Percentiles rank a stretch among this genome's conserved stretches.
Conservation (phyloP, 1,140 invertebrate species). For the Drosophila athabasca region DNA sequence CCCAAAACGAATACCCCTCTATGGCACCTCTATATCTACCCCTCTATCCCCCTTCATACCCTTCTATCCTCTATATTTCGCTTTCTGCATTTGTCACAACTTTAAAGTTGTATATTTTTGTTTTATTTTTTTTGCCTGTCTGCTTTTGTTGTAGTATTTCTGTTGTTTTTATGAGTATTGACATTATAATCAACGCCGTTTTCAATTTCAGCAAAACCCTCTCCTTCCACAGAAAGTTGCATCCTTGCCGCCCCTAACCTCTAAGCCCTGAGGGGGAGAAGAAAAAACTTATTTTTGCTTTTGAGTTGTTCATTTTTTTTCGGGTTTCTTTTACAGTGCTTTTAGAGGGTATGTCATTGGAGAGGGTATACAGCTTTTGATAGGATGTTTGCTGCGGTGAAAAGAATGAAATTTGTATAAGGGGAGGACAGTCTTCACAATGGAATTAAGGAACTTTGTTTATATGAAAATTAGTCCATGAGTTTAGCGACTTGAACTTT, state of each 20-base stretch:
- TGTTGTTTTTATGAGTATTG: constrained; percentile 75
- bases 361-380: too few relatives aligned
- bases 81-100: constrained; percentile 35
- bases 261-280: neutral
- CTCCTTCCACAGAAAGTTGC: constrained; percentile 46
- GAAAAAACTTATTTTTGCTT: constrained; percentile 71
- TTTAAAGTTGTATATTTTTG: constrained; percentile 24
- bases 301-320: constrained; percentile 66
- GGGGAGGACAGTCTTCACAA: too few relatives aligned
- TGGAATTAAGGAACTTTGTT: too few relatives aligned
- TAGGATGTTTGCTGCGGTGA: constrained; percentile 8
- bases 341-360: too few relatives aligned
- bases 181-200: constrained; percentile 81
- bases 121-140: constrained; percentile 29
- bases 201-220: constrained; percentile 74
- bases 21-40: too few relatives aligned
- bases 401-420: neutral
- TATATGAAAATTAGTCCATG: too few relatives aligned
- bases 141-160: constrained; percentile 26
- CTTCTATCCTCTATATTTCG: neutral
- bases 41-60: too few relatives aligned
- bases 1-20: neutral
- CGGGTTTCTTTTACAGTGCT: constrained; percentile 23
- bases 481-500: too few relatives aligned
- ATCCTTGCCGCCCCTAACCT: constrained; percentile 9